Percentiles rank a stretch among this genome's conserved stretches.
These are phyloP conservation scores for Enteromius unitaeniatus DNA, from an alignment of 2,797 vertebrate genomes.

Conservation along the genomic window DNA sequence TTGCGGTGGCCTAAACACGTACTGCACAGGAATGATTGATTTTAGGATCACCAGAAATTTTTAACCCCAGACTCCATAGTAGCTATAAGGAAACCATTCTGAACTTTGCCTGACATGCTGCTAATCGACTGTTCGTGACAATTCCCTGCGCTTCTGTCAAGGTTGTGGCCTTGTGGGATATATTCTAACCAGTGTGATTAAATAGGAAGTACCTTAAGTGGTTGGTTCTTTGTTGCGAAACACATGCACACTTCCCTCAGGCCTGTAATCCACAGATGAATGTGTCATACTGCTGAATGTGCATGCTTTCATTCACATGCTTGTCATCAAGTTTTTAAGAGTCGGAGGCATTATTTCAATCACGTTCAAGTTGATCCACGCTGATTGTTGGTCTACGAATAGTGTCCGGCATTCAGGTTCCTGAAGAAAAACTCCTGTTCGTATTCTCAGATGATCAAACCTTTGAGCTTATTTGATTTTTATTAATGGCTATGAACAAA, in stretches of 20 bases:
- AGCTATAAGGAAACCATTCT: constrained; percentile 8
- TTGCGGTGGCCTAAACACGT: neutral
- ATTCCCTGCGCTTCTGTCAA: neutral
- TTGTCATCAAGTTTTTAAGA: neutral
- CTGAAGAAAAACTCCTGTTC: neutral
- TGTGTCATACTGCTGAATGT: neutral
- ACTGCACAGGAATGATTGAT: neutral
- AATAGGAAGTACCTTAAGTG: constrained; percentile 6
- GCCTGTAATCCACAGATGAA: constrained; percentile 6
- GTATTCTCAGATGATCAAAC: neutral
- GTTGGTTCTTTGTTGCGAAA: neutral
- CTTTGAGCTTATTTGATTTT: neutral
- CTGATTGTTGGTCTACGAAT: neutral
- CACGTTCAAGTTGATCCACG: neutral
- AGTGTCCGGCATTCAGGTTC: neutral
- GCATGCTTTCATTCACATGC: neutral
- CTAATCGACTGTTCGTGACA: neutral
- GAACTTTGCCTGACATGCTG: neutral
- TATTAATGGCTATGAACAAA: neutral
- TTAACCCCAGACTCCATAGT: neutral
- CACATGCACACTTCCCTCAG: neutral
- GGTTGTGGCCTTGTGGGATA: neutral
- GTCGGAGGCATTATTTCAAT: neutral
- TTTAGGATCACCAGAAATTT: neutral
- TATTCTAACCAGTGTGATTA: neutral